Evolutionary conservation across 2,888 invertebrate species (phyloP), one percentile per base, ranked within the genome.

Genomic region (Luperina testacea): DNA sequence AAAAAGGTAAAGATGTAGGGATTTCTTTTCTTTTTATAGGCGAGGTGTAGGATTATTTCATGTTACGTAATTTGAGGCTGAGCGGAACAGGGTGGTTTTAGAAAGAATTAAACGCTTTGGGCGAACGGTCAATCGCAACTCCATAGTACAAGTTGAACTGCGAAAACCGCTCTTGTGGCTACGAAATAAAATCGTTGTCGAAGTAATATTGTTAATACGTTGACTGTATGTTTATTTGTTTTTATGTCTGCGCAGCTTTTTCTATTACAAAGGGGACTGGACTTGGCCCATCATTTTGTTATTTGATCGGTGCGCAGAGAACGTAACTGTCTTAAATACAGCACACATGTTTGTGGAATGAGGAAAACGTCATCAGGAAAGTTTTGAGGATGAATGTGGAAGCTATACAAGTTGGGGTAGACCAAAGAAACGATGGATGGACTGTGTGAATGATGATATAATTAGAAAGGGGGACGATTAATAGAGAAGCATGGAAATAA

Each of bases 1-100:
- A 96, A 96, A 95, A 95, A 94, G 86, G 88, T 82, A 92, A 90
- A 90, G 92, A 92, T 92, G 91, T 94, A 80, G 48, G 68, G 73
- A 67, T 87, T 78, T 88, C 61, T 80, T 84, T 87, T 80, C 80
- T 75, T 89, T 88, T 88, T 85, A 81, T 88, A 80, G 76, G 63
- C 67, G 92, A 92, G 88, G 85, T 82, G 84, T 83, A 84, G 85
- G 87, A 80, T 88, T 83, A 84, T 78, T 83, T 76, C 51, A 53
- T 88, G 88, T 91, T 87, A 89, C 78, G 89, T 91, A 87, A 89
- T 84, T 88, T 88, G 68, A 83, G 67, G 81, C 53, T 53, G 53
- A 61, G 42, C 42, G 48, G 59, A 24, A 57, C 48, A 67, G 75
- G 86, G 69, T 67, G 72, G 51, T 76, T 68, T 85, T 70, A 4